These are phyloP conservation scores for Cottoperca gobio DNA, from an alignment of 2,797 vertebrate genomes.

Conservation along the genomic window DNA sequence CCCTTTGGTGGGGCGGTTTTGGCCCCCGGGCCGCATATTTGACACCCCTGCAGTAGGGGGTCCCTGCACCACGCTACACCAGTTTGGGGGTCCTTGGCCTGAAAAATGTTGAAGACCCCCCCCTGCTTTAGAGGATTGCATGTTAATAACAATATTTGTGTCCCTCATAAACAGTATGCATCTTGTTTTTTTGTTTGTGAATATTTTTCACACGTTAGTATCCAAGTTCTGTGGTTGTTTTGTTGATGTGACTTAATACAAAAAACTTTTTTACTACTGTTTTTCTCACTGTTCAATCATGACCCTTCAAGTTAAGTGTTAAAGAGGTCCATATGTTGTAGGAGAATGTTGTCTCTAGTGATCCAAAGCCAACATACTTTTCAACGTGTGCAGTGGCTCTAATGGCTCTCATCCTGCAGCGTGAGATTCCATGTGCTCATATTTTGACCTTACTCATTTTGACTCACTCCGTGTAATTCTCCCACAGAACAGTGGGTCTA, in stretches of 20 bases:
- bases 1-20: too few relatives aligned
- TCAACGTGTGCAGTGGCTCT: conserved; percentile 26
- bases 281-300: conserved; percentile 7
- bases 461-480: conserved; percentile 32
- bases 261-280: conserved; percentile 2
- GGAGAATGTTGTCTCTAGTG: conserved; percentile 3
- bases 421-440: conserved; percentile 29
- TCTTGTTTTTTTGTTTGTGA: not conserved
- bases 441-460: conserved; percentile 44
- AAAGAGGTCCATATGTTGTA: not conserved
- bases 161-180: not conserved
- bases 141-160: conserved; percentile 2
- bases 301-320: too few relatives aligned
- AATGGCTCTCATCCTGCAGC: conserved; percentile 24
- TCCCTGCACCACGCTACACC: too few relatives aligned
- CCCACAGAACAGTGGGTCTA: conserved; percentile 4
- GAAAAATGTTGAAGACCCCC: too few relatives aligned
- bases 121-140: too few relatives aligned
- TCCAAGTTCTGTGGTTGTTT: conserved; percentile 17
- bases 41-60: too few relatives aligned
- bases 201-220: conserved; percentile 14
- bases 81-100: too few relatives aligned
- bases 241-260: conserved; percentile 1
- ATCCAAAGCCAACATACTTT: conserved; percentile 18
- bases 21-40: too few relatives aligned